Evolutionary conservation across 2,888 invertebrate species (phyloP).

Genomic region (Candidula unifasciata): DNA sequence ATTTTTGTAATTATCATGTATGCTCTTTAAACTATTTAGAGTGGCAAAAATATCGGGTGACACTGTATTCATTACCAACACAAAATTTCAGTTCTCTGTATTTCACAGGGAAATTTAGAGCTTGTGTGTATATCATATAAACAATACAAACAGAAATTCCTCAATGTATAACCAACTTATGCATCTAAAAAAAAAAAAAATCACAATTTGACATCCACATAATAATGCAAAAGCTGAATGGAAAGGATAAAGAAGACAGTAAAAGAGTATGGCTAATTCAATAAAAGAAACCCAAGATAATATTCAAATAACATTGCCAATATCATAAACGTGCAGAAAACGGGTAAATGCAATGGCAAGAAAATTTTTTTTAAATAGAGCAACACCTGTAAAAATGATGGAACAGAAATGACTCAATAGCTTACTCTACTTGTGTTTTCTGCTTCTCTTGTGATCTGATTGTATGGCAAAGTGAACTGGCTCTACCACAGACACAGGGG

Average conservation of each 20-base stretch:
- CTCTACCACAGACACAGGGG: not conserved
- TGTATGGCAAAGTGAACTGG: not conserved
- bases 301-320: no score
- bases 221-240: not conserved
- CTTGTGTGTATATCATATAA: no score
- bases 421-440: constrained; percentile 14
- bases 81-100: no score
- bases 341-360: not conserved
- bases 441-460: not conserved
- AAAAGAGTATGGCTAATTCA: no score
- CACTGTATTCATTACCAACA: no score
- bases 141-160: not conserved
- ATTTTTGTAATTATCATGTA: no score
- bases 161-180: not conserved
- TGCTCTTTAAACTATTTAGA: no score
- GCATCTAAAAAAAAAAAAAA: not conserved
- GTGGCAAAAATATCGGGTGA: no score
- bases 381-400: not conserved
- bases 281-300: not conserved
- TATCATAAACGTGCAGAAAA: not conserved
- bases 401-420: not conserved
- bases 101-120: no score
- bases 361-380: not conserved
- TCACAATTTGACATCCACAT: not conserved
- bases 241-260: not conserved